Evolutionary conservation across 2,888 invertebrate genomes (phyloP), one percentile per base, ranked within the genome.

Genomic region (Heteromurus nitidus): DNA sequence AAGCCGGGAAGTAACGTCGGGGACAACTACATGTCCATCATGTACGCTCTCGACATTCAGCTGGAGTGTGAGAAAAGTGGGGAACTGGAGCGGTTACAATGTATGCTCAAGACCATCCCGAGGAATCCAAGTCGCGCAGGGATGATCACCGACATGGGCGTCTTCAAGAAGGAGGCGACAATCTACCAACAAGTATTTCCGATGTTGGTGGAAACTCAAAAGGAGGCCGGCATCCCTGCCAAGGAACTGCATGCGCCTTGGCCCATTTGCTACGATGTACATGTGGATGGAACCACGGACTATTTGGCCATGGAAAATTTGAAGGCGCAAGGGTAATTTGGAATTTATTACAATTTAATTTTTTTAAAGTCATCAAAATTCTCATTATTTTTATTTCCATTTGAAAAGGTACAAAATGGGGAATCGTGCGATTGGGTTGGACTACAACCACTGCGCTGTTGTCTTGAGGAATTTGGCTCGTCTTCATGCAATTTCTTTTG

Each of bases 11-110:
- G 80, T 20, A 82, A 84, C 28, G 36, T 77, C 16, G 86, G 86
- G 9, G 86, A 86, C 60, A 86, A 86, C 53, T 87, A 86, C 83
- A 86, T 87, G 87, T 85, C 85, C 2, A 85, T 86, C 62, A 86
- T 87, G 83, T 87, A 87, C 67, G 70, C 85, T n/a, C 77, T 85
- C 11, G 70, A 79, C 3, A 77, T 86, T n/a, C 53, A 77, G 1
- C 55, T 83, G 58, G 81, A 84, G 36, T 47, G 76, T 11, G 80
- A 82, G 30, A 50, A 28, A 13, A 80, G 22, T 16, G 83, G 75
- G 9, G 60, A 28, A 11, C 75, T 0, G 16, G 58, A 81, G 24
- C 74, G 36, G 0, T 47, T 86, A 36, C 7, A 70, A 58, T 53
- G 85, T 7, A 86, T 86, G 86, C 53, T 86, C 31, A 86, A 86